Conservation (phyloP, 1,140 invertebrate genomes). For the Euwallacea fornicatus region DNA sequence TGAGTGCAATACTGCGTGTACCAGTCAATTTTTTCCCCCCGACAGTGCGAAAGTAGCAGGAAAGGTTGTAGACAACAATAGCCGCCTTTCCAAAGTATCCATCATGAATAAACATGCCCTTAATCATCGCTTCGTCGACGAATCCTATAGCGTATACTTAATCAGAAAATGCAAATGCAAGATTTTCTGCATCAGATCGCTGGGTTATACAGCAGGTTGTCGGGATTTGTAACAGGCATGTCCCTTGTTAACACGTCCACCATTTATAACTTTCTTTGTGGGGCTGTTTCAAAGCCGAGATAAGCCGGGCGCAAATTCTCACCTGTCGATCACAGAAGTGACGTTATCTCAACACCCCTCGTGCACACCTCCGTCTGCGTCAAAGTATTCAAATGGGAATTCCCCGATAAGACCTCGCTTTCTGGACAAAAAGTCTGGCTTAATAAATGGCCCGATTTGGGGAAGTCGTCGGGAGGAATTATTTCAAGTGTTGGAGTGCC, state of each 20-base stretch:
- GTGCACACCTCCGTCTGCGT: slow-evolving; percentile 14
- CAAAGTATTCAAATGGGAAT: slow-evolving; percentile 16
- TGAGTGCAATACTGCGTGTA: too few relatives aligned
- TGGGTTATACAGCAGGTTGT: background rate
- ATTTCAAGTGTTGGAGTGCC: too few relatives aligned
- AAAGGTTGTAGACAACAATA: too few relatives aligned
- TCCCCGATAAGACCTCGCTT: slow-evolving; percentile 1
- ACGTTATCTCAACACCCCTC: background rate
- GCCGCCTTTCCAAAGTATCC: background rate
- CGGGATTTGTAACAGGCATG: background rate
- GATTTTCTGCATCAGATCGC: background rate
- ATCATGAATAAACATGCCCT: slow-evolving; percentile 1
- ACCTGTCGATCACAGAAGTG: slow-evolving; percentile 15
- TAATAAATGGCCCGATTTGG: slow-evolving; percentile 18
- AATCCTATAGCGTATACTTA: background rate
- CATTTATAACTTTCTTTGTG: slow-evolving; percentile 4
- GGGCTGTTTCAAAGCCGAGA: background rate
- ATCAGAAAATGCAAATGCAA: slow-evolving; percentile 1
- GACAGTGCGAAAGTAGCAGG: too few relatives aligned
- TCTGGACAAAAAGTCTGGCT: slow-evolving; percentile 10
- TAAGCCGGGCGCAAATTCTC: slow-evolving; percentile 5
- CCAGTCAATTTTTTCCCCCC: too few relatives aligned
- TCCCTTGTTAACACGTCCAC: background rate
- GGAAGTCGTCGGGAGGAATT: background rate
- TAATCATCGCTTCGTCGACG: background rate